Base-by-base conservation (phyloP, 1,140 invertebrate genomes). In the Cydia strobilella region DNA sequence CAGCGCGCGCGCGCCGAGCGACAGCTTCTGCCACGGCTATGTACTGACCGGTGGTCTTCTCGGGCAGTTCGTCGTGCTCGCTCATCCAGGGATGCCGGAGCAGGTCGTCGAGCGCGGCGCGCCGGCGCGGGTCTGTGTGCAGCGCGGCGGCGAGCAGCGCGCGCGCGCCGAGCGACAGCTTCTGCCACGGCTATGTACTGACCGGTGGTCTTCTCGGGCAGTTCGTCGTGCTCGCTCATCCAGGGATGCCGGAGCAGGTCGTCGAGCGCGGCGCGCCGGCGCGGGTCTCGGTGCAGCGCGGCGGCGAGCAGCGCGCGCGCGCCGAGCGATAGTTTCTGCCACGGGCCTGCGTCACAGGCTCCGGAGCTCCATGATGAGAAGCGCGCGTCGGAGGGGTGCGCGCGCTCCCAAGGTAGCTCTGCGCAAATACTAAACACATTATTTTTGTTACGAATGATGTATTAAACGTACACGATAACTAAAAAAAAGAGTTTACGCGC, bases 331-430 rank as follows among this genome's bases (percentile, higher is more conserved):
- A 98, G 93, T 90, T 97, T 98, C 66, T 93, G 95, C 97, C 97
- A 99, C 0, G 97, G 97, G 4, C 95, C 94, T 76, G 94, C 94
- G 80, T 90, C 93, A 80, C 94, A 94, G 74, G 94, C 94, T 75
- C 94, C 94, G 73, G 71, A 74, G 80, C 95, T 95, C 97, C 98
- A 99, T 59, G 94, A 93, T 20, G 91, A 89, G 90, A 96, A 99
- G 84, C 98, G 97, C 23, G 87, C 77, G 87, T 96, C 97, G 10
- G 94, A 93, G 65, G 91, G 87, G 39, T 94, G 94, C 1, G 98
- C 96, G 85, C 97, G 95, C 94, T 98, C 96, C 98, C 98, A 99
- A 23, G 98, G 98, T 75, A 99, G 91, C 93, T 99, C 98, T 92
- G 79, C 45, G 79, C 20, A 79, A 25, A 74, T 9, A 27, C 9